Conservation (phyloP, 2,888 invertebrate genomes). For the Acleris holmiana region DNA sequence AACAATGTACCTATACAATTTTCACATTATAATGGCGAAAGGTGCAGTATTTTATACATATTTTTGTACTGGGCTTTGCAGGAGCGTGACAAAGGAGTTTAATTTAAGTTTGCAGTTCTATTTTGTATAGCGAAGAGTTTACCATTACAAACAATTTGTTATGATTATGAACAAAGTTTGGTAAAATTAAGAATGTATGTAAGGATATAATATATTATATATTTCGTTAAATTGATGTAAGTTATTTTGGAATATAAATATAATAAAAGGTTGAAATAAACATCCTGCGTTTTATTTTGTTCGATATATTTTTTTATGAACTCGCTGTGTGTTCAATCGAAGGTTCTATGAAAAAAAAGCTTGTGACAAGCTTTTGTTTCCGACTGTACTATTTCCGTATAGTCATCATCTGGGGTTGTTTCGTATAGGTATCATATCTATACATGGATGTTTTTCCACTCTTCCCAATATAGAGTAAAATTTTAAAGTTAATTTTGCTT, state of each 20-base stretch:
- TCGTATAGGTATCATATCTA: no score
- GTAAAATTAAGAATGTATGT: constrained; percentile 50
- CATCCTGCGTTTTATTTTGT: constrained; percentile 20
- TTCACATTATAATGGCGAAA: no score
- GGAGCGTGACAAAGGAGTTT: constrained; percentile 10
- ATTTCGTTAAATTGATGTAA: constrained; percentile 49
- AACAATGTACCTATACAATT: no score
- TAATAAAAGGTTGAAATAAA: constrained; percentile 62
- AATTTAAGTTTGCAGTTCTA: constrained; percentile 39
- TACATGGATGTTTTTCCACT: no score
- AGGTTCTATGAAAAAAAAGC: no score
- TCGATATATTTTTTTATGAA: neutral
- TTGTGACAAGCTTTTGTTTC: no score
- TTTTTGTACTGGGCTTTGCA: constrained; percentile 2
- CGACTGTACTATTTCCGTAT: no score
- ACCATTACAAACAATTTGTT: constrained; percentile 52
- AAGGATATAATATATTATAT: constrained; percentile 36
- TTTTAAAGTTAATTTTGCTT: no score
- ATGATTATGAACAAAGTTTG: constrained; percentile 70
- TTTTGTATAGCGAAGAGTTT: constrained; percentile 41
- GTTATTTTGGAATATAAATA: constrained; percentile 70
- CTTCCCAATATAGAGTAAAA: no score
- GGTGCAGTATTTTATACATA: no score
- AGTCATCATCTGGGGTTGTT: no score
- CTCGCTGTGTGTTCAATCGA: no score